phyloP scores from a whole-genome alignment of 2,113 vertebrate species.

The Oryzias javanicus region DNA sequence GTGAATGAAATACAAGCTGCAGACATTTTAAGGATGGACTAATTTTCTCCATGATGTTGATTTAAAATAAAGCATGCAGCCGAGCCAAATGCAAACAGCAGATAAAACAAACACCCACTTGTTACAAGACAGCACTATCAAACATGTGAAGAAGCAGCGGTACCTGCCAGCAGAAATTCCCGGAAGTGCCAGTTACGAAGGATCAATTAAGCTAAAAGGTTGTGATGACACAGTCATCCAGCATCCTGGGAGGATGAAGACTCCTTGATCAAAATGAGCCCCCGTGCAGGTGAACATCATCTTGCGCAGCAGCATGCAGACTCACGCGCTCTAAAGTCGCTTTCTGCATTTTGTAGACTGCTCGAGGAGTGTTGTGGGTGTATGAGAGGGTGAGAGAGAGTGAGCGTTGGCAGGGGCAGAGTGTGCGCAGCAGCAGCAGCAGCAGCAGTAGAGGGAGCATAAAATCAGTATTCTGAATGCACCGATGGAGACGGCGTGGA shows the following conservation, averaged over 20 bases:
- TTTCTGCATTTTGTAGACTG: constrained; percentile 56
- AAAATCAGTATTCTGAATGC: constrained; percentile 76
- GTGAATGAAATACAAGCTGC: no score
- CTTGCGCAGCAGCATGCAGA: constrained; percentile 6
- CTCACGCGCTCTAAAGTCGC: constrained; percentile 43
- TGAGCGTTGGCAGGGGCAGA: constrained; percentile 59
- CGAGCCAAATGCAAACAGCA: constrained; percentile 4
- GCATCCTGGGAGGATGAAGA: constrained; percentile 45
- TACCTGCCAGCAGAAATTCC: constrained; percentile 62
- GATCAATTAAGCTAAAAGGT: constrained; percentile 43
- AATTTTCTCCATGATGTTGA: constrained; percentile 30
- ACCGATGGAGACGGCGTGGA: constrained; percentile 72
- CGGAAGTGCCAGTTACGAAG: constrained; percentile 49
- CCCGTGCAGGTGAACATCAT: constrained; percentile 45
- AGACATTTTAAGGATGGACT: no score
- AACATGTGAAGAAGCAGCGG: constrained; percentile 9
- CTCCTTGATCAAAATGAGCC: constrained; percentile 38
- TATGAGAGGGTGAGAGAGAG: constrained; percentile 51
- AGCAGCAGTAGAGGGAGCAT: constrained; percentile 33
- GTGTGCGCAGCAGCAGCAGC: constrained; percentile 65
- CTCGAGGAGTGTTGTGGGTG: constrained; percentile 61
- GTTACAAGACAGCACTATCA: constrained; percentile 34
- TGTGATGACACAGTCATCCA: constrained; percentile 22
- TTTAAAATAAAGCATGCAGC: constrained; percentile 3
- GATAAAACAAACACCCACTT: constrained; percentile 37